phyloP scores from a whole-genome alignment of 2,797 vertebrate genomes.

The Octomys mimax region DNA sequence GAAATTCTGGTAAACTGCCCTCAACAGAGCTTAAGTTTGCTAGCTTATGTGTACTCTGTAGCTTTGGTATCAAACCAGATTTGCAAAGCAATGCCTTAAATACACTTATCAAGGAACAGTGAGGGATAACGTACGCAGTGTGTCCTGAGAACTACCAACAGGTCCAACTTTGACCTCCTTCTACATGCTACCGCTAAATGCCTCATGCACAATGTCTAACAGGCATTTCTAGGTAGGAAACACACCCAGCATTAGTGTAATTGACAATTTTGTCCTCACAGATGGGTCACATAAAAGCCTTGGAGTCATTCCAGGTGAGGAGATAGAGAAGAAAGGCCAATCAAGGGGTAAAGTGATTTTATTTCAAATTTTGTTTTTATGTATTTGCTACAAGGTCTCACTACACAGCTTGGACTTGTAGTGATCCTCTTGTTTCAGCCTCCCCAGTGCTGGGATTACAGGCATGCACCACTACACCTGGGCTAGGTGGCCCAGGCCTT shows the following conservation, averaged over 20 bases:
- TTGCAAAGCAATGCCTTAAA: background rate
- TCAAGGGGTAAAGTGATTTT: background rate
- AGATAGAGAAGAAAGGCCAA: background rate
- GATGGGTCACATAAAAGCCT: background rate
- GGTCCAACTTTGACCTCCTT: background rate
- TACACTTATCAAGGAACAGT: background rate
- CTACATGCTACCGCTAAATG: background rate
- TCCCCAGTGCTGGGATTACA: no score
- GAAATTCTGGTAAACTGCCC: background rate
- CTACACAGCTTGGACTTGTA: no score
- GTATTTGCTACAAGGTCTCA: no score
- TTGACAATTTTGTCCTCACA: background rate
- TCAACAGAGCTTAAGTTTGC: background rate
- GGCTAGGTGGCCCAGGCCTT: rapidly evolving
- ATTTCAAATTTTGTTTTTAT: no score
- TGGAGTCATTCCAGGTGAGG: background rate
- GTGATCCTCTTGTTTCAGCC: no score
- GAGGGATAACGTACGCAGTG: background rate
- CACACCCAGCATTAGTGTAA: background rate
- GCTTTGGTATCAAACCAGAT: background rate
- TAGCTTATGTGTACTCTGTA: background rate
- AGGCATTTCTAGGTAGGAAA: background rate
- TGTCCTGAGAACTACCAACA: background rate
- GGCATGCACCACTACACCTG: no score
- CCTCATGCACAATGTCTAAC: background rate